phyloP scores from a whole-genome alignment of 2,797 vertebrate genomes.

The Manis pentadactyla region DNA sequence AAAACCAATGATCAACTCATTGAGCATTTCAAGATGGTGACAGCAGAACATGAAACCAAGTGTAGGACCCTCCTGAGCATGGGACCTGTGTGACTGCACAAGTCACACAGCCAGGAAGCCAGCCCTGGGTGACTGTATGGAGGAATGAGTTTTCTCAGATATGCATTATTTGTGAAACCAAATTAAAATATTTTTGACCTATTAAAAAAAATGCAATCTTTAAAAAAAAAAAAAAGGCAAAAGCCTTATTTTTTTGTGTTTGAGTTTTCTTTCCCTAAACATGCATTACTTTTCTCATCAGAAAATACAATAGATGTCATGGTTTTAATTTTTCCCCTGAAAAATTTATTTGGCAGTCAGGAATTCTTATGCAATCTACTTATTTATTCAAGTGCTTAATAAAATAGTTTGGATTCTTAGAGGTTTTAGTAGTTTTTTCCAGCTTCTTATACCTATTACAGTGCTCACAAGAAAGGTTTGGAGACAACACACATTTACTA shows the following conservation, averaged over 20 bases:
- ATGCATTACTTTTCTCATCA: constrained; percentile 13
- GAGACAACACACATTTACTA: constrained; percentile 51
- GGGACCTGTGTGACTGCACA: not conserved
- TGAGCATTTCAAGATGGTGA: not conserved
- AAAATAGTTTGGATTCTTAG: constrained; percentile 19
- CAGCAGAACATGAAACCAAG: not conserved
- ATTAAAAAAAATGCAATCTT: not conserved
- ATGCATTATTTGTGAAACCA: not conserved
- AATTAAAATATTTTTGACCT: not conserved
- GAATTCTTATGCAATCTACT: constrained; percentile 31
- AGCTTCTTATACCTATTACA: constrained; percentile 24
- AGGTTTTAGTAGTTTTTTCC: not conserved
- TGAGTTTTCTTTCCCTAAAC: not conserved
- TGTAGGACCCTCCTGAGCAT: not conserved
- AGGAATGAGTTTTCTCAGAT: not conserved
- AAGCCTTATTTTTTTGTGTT: not conserved
- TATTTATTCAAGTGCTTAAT: constrained; percentile 34
- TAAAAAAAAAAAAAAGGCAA: not conserved
- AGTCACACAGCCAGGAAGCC: not conserved
- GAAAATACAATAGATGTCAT: not conserved
- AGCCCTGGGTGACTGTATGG: not conserved
- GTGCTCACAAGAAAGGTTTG: not conserved
- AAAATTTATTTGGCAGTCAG: constrained; percentile 39
- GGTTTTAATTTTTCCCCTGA: not conserved
- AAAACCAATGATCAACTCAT: not conserved